Base-by-base conservation (phyloP, 2,797 vertebrate species). In the Esox masquinongy region DNA sequence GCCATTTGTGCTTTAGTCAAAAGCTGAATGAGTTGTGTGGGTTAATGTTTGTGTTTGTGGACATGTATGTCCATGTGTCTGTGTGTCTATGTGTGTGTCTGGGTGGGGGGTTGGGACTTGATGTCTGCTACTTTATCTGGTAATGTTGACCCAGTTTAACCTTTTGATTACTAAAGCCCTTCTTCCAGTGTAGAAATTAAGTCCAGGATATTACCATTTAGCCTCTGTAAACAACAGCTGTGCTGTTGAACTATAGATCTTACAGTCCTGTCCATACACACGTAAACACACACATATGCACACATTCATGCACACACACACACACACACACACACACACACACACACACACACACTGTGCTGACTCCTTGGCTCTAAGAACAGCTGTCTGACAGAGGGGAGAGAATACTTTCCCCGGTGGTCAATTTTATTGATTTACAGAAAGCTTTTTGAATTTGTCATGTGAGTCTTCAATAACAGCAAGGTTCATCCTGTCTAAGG, bases 181-280 rank as follows among this genome's bases (percentile, higher is more conserved):
- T 81, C 72, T 73, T 81, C 72, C 82, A 80, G 70, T 89, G 82
- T 82, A 72, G 82, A 89, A 84, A 84, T 77, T 76, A 82, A 85
- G 84, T 82, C 79, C 82, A 77, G 87, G 84, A 87, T 85, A 89
- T 88, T 72, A 86, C 80, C 89, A 87, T 89, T 92, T 91, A 88
- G 82, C 82, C 84, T 90, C 84, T 85, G 81, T 91, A 91, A 92
- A 93, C 88, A 92, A 80, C 79, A 80, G 87, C 86, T 88, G 82
- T 72, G 69, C 84, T 81, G 87, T 83, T 92, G 91, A 90, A 88
- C 89, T 92, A 11, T 82, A 82, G 87, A 84, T 89, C 87, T 83
- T n/a, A 0, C 72, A 83, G 80, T 77, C 70, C 3, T n/a, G 74
- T 76, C 81, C 76, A 61, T 61, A 4, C 56, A 12, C 19, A 61